Evolutionary conservation across 2,113 vertebrate genomes (phyloP).

Genomic region (Ramphastos sulfuratus): DNA sequence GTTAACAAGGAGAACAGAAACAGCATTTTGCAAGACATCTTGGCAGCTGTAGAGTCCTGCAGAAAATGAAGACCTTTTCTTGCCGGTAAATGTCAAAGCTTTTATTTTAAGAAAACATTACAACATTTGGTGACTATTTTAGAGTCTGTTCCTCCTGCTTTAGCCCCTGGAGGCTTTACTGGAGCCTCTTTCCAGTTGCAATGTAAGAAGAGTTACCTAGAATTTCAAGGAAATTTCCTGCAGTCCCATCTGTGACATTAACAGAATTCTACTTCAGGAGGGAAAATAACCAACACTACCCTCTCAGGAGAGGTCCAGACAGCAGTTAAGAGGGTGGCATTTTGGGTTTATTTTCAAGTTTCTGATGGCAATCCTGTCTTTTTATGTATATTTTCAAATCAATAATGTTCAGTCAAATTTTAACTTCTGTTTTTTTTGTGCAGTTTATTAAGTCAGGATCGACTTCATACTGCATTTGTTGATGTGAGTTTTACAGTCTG

Average conservation of each 20-base stretch:
- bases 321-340: background rate
- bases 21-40: constrained; percentile 81
- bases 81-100: background rate
- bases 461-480: background rate
- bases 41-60: constrained; percentile 79
- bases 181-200: background rate
- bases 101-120: background rate
- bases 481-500: background rate
- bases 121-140: background rate
- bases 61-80: constrained; percentile 57
- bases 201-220: background rate
- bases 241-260: background rate
- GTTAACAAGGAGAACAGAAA: constrained; percentile 92
- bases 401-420: background rate
- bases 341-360: background rate
- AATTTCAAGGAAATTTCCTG: background rate
- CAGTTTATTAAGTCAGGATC: background rate
- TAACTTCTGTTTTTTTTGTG: background rate
- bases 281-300: background rate
- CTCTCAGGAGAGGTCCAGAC: background rate
- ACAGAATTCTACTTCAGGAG: background rate
- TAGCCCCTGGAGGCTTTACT: background rate
- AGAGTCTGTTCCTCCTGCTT: background rate
- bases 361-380: background rate
- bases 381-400: background rate